Conservation (phyloP, 2,113 vertebrate species). For the Dicaeum eximium region DNA sequence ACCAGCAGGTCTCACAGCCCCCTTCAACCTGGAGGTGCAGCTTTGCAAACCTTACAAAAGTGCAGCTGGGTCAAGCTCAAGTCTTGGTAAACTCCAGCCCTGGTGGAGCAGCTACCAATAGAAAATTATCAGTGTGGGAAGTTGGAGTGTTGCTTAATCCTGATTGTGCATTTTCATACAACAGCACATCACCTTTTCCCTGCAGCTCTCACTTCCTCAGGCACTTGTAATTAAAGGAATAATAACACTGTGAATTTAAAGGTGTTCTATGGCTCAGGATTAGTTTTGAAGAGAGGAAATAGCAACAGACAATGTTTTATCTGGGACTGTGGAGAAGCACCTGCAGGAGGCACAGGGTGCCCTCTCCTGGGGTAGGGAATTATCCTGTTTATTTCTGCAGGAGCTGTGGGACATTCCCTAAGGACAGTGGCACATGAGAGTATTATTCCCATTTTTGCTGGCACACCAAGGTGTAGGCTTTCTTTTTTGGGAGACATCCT, state of each 20-base stretch:
- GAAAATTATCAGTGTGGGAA: background rate
- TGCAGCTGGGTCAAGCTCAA: background rate
- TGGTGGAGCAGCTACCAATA: background rate
- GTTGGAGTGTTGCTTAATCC: background rate
- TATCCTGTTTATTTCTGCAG: rapidly evolving
- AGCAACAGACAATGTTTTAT: background rate
- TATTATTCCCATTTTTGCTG: background rate
- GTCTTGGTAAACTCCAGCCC: background rate
- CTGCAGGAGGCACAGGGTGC: background rate
- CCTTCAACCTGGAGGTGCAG: background rate
- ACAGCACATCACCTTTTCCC: background rate
- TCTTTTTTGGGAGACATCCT: background rate
- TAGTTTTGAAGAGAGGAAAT: background rate
- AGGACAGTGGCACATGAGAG: background rate
- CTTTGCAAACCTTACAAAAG: background rate
- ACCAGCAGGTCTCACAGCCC: background rate
- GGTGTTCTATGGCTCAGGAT: background rate
- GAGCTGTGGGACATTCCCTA: background rate
- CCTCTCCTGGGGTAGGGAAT: background rate
- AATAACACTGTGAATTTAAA: background rate
- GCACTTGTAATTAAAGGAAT: background rate
- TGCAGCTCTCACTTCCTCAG: background rate
- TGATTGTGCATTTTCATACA: background rate
- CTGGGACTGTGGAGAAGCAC: background rate
- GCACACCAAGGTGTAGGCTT: background rate